phyloP scores from a whole-genome alignment of 2,888 invertebrate species.

The Maniola hyperantus region DNA sequence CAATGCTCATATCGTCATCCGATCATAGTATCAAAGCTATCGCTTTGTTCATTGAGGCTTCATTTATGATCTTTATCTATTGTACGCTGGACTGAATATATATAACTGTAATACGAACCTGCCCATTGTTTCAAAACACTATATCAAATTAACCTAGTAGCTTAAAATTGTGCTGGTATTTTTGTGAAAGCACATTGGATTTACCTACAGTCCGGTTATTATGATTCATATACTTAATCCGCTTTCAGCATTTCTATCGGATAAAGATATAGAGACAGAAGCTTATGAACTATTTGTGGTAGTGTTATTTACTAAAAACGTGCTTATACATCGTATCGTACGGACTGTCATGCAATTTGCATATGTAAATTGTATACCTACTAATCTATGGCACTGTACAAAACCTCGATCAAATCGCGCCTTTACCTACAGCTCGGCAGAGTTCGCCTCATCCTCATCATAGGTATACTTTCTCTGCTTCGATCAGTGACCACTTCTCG shows the following conservation, averaged over 20 bases:
- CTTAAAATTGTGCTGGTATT: constrained; percentile 2
- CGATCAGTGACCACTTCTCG: too few relatives aligned
- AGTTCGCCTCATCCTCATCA: too few relatives aligned
- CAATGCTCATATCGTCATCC: neutral
- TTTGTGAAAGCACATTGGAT: constrained; percentile 15
- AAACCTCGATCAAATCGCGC: too few relatives aligned
- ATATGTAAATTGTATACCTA: neutral
- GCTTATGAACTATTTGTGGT: neutral
- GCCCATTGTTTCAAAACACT: constrained; percentile 5
- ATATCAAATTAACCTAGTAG: constrained; percentile 15
- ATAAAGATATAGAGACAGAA: neutral
- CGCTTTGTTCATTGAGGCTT: constrained; percentile 12
- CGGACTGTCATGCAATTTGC: neutral
- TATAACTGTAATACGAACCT: neutral
- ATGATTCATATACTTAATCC: constrained; percentile 2
- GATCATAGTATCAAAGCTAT: neutral
- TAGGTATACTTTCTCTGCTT: too few relatives aligned
- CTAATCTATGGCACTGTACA: too few relatives aligned
- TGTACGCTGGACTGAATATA: neutral
- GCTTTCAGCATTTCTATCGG: neutral
- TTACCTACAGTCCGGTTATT: neutral
- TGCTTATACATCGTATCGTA: neutral
- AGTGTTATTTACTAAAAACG: neutral
- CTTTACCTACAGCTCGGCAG: too few relatives aligned
- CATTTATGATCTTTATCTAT: constrained; percentile 14